Base-by-base conservation (phyloP, 2,888 invertebrate species). In the Fragum fragum region DNA sequence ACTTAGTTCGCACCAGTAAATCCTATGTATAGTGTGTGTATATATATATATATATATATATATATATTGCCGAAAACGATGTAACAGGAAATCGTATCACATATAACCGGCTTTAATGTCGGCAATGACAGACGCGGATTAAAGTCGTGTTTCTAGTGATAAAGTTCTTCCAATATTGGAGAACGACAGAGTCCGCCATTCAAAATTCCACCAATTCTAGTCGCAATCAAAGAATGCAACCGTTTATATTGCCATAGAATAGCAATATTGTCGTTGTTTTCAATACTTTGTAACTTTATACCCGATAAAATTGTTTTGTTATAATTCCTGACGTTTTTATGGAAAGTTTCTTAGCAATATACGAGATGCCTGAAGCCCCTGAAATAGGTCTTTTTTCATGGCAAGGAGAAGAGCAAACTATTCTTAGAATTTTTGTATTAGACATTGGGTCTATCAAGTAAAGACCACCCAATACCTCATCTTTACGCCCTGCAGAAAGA, bases 91-190 rank as follows among this genome's bases (percentile, higher is more conserved):
- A 66, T 42, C 18, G 36, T 26, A 66, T 39, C 39, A 42, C 66
- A 66, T 23, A 66, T 26, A 23, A 42, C 66, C 21, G 42, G 61
- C n/a, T 42, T 42, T 23, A 66, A 66, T 42, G 42, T 42, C 66
- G 23, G 23, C 23, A 26, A n/a, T 66, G 42, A 66, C 66, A 42
- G 66, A 42, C 11, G 23, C 11, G 66, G 66, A 66, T 66, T 66
- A 66, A 66, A 42, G 66, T 36, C n/a, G 42, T 36, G 36, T 39
- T 66, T 26, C 26, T 23, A 18, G 42, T 42, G 42, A 39, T 66
- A 66, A 23, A 39, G 42, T 42, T 39, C 39, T 47, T 66, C 66
- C 66, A 66, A 66, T 66, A 66, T 66, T 66, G 66, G 66, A 32
- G 66, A 32, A 32, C 32, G 36, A 1, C 36, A 63, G 36, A 63